Conservation (phyloP, 1,140 invertebrate species). For the Ganaspis sp. region DNA sequence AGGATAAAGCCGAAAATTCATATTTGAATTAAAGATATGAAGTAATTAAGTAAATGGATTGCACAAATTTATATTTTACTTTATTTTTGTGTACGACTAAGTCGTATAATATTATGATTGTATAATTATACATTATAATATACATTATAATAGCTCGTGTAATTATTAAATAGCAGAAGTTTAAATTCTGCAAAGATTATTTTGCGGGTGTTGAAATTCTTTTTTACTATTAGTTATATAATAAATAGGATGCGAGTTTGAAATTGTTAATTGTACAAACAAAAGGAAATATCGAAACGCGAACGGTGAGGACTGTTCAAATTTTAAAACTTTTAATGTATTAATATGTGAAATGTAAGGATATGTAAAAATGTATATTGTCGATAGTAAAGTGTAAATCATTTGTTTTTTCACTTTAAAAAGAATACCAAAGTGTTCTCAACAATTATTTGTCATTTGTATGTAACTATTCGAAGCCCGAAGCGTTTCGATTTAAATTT, state of each 20-base stretch:
- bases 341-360: conserved; percentile 4
- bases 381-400: not conserved
- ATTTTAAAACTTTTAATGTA: not conserved
- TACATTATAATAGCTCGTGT: not conserved
- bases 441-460: not conserved
- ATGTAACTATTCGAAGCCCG: not conserved
- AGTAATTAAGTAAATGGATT: not conserved
- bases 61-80: conserved; percentile 5
- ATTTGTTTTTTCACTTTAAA: not conserved
- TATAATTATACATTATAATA: not conserved
- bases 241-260: not conserved
- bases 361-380: conserved; percentile 31
- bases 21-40: not conserved
- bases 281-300: not conserved
- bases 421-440: not conserved
- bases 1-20: not conserved
- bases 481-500: not conserved
- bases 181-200: not conserved
- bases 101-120: no score
- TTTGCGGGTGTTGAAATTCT: not conserved
- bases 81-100: not conserved
- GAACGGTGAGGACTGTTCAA: not conserved
- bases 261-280: conserved; percentile 3
- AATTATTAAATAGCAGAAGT: not conserved
- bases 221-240: not conserved